Evolutionary conservation across 2,797 vertebrate genomes (phyloP), one percentile per base, ranked within the genome.

Genomic region (Betta splendens): DNA sequence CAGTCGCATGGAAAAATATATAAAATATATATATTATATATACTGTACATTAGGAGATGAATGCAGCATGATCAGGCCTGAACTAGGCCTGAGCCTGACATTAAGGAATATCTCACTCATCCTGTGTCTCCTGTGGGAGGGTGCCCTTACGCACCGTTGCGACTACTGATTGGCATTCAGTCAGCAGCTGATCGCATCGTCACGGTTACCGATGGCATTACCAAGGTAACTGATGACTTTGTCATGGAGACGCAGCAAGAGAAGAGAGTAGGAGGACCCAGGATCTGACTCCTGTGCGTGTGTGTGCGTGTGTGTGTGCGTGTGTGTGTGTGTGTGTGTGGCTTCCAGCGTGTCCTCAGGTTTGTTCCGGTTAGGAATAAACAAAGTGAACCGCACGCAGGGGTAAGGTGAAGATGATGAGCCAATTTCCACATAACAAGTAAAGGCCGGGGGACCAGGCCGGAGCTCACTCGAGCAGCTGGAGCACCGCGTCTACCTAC

Each of bases 381-480:
- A 72, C 49, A 65, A 67, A 61, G 58, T 48, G 45, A 86, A 75
- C 44, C 37, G 43, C 45, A 50, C 61, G 67, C 2, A 5, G 48
- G 40, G 35, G 17, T 61, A 54, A 44, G 46, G 69, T 72, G 87
- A 89, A 86, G 72, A 76, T 83, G 85, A 89, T 72, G 74, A 79
- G 83, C 85, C 22, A 79, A 79, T 83, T 72, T 79, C 51, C 48
- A 87, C 86, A 89, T 87, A 62, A 31, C 29, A 55, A 69, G 78
- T n/a, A 87, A 80, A 51, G 75, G 72, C 63, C 63, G 0, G 15
- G 48, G 35, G 46, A 74, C 39, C 77, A 77, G 84, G 84, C 89
- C 84, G 84, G 16, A 58, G 62, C 54, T 33, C 64, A 78, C 59
- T 48, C 48, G 49, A 40, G 65, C 65, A 63, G 58, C 35, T 43